A percentile compares a stretch with the other conserved stretches of the same genome.
Conservation (phyloP, 2,888 invertebrate species). For the Xestia xanthographa region DNA sequence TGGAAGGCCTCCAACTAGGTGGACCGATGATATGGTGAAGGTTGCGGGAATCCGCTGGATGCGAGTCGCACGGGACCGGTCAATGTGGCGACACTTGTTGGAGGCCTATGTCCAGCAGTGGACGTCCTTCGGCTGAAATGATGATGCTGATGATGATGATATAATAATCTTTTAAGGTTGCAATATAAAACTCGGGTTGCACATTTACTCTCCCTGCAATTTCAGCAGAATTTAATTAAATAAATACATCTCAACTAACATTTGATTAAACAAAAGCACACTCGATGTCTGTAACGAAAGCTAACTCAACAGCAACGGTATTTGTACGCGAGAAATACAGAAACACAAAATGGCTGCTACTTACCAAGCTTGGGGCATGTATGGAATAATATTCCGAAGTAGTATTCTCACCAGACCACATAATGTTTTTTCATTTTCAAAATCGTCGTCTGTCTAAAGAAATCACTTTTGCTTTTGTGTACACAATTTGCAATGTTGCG, state of each 20-base stretch:
- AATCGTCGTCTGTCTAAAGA: conserved; percentile 39
- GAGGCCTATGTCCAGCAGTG: no score
- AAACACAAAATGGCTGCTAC: conserved; percentile 26
- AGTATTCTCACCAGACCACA: conserved; percentile 11
- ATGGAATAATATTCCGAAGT: conserved; percentile 23
- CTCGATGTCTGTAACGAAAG: conserved; percentile 14
- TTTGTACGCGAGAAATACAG: conserved; percentile 30
- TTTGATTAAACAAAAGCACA: conserved; percentile 30
- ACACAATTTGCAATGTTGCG: conserved; percentile 43
- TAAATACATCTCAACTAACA: not conserved
- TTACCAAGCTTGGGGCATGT: conserved; percentile 13
- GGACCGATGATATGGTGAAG: no score
- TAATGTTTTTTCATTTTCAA: conserved; percentile 35
- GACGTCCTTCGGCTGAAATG: no score
- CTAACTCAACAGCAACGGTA: conserved; percentile 6
- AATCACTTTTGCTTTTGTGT: conserved; percentile 46
- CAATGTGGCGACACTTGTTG: no score
- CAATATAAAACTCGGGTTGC: not conserved
- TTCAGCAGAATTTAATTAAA: not conserved
- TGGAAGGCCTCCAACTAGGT: no score
- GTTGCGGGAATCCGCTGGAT: no score
- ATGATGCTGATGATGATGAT: no score
- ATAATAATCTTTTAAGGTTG: no score
- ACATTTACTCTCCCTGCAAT: no score
- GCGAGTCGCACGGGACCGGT: no score